Evolutionary conservation across 2,113 vertebrate species (phyloP).

Genomic region (Mus pahari): DNA sequence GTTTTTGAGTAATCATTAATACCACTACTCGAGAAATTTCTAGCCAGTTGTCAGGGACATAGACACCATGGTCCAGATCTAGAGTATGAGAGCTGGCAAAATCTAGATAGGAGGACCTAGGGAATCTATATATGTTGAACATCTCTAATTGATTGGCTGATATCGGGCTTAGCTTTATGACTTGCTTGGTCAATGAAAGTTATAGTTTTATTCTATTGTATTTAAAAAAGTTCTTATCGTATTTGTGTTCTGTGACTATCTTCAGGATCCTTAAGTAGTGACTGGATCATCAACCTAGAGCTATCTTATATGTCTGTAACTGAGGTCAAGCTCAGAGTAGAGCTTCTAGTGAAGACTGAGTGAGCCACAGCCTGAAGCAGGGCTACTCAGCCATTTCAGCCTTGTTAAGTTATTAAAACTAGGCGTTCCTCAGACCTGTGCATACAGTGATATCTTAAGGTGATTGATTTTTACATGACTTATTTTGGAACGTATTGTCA

Average conservation of each 20-base stretch:
- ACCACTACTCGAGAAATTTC: neutral
- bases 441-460: neutral
- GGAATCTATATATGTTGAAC: neutral
- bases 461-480: neutral
- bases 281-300: neutral
- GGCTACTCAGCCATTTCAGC: neutral
- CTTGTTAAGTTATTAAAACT: neutral
- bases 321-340: neutral
- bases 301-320: neutral
- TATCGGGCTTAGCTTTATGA: neutral
- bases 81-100: neutral
- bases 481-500: neutral
- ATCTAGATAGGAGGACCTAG: neutral
- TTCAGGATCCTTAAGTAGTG: neutral
- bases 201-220: neutral
- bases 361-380: neutral
- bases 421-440: neutral
- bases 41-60: neutral
- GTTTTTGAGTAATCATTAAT: neutral
- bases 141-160: neutral
- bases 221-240: neutral
- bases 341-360: neutral
- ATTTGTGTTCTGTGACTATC: neutral
- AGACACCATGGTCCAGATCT: neutral
- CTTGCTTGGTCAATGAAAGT: neutral